phyloP scores from a whole-genome alignment of 2,888 invertebrate genomes.

The Macaria liturata region DNA sequence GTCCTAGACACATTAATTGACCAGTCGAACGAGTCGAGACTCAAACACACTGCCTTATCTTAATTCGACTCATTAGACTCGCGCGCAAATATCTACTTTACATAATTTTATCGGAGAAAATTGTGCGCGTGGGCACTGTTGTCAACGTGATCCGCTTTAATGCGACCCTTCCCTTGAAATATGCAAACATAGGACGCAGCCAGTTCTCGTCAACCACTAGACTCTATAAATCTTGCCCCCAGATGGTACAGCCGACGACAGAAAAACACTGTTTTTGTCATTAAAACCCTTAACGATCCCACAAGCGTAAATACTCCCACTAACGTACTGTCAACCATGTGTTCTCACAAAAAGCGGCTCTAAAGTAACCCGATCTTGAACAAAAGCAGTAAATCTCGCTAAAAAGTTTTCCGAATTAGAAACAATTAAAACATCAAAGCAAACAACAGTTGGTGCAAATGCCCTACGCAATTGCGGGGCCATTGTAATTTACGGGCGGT shows the following conservation, averaged over 20 bases:
- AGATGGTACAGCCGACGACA: slow-evolving; percentile 21
- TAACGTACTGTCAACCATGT: slow-evolving; percentile 48
- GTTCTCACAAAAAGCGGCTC: slow-evolving; percentile 45
- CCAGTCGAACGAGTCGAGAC: slow-evolving; percentile 62
- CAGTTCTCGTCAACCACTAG: slow-evolving; percentile 18
- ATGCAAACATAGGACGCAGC: slow-evolving; percentile 53
- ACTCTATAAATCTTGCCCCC: slow-evolving; percentile 17
- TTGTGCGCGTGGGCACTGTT: slow-evolving; percentile 67
- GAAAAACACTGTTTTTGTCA: slow-evolving; percentile 50
- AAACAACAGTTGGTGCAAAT: slow-evolving; percentile 82
- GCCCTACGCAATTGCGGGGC: slow-evolving; percentile 78
- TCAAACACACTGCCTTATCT: slow-evolving; percentile 62
- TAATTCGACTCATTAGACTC: slow-evolving; percentile 74
- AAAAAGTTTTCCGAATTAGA: slow-evolving; percentile 79
- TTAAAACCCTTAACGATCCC: slow-evolving; percentile 57
- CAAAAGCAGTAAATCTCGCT: slow-evolving; percentile 74
- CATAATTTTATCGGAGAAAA: slow-evolving; percentile 78
- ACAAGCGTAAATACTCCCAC: slow-evolving; percentile 60
- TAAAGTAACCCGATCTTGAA: slow-evolving; percentile 61
- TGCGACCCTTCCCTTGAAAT: slow-evolving; percentile 67
- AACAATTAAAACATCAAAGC: slow-evolving; percentile 80
- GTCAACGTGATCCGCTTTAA: slow-evolving; percentile 65
- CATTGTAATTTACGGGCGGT: slow-evolving; percentile 77
- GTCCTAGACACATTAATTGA: slow-evolving; percentile 64
- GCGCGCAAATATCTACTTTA: slow-evolving; percentile 70